Evolutionary conservation across 92 coral and sea anemone species (phyloP).

Genomic region (Zoanthus solanderi): DNA sequence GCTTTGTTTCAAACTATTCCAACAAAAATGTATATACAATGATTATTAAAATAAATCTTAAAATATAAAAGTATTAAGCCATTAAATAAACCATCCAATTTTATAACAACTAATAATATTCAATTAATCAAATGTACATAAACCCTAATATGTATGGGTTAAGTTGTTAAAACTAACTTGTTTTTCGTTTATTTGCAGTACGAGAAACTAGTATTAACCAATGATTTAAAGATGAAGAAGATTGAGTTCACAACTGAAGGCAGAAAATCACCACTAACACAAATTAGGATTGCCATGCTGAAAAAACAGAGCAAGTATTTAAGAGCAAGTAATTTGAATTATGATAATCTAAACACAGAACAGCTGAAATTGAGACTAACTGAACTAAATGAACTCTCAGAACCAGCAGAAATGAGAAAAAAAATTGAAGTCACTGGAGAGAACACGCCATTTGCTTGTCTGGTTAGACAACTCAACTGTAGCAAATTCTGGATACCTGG

Average conservation of each 20-base stretch:
- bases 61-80: no score
- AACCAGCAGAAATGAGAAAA: slow-evolving; percentile 31
- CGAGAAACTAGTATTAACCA: slow-evolving; percentile 67
- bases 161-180: neutral
- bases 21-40: no score
- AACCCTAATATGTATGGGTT: neutral
- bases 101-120: no score
- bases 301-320: slow-evolving; percentile 25
- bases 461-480: slow-evolving; percentile 64
- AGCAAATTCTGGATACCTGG: slow-evolving; percentile 20
- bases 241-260: slow-evolving; percentile 39
- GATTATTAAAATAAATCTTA: no score
- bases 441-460: slow-evolving; percentile 45
- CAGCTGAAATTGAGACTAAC: slow-evolving; percentile 35
- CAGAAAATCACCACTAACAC: slow-evolving; percentile 49
- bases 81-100: no score
- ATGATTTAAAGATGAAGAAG: slow-evolving; percentile 54
- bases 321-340: slow-evolving; percentile 24
- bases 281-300: slow-evolving; percentile 44
- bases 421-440: slow-evolving; percentile 24
- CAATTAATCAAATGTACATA: no score
- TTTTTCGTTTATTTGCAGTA: slow-evolving; percentile 38
- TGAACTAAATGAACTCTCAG: slow-evolving; percentile 40
- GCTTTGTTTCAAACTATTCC: no score
- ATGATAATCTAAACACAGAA: slow-evolving; percentile 16